Percentiles rank a stretch among this genome's conserved stretches.
Conservation (phyloP, 2,797 vertebrate species). For the Agapornis canus region DNA sequence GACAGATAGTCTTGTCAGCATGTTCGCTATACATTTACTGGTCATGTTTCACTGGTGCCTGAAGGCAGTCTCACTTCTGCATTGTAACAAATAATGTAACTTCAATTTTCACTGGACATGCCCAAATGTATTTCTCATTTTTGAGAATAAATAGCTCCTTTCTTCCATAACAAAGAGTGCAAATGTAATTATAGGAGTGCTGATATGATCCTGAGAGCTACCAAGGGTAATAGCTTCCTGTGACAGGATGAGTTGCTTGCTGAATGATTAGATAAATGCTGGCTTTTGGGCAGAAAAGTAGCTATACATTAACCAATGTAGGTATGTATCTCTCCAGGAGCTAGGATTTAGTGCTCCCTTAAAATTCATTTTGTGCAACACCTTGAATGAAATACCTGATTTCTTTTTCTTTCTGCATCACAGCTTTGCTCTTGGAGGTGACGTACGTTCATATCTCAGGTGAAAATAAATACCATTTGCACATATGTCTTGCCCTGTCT, state of each 20-base stretch:
- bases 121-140: not conserved
- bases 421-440: not conserved
- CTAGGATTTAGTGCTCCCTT: not conserved
- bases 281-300: not conserved
- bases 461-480: not conserved
- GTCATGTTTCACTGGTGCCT: not conserved
- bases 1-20: not conserved
- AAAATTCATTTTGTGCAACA: not conserved
- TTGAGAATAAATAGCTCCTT: not conserved
- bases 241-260: not conserved
- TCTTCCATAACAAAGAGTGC: not conserved
- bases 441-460: not conserved
- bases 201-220: not conserved
- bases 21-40: not conserved
- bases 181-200: not conserved
- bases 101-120: slow-evolving; percentile 24
- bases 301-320: not conserved
- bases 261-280: not conserved
- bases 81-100: not conserved
- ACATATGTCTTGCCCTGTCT: not conserved
- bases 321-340: not conserved
- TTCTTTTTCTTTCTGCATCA: not conserved
- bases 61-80: not conserved
- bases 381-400: not conserved
- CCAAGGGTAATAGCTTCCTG: not conserved